These are phyloP conservation scores for Helostoma temminkii DNA, from an alignment of 2,797 vertebrate genomes.

Conservation along the genomic window DNA sequence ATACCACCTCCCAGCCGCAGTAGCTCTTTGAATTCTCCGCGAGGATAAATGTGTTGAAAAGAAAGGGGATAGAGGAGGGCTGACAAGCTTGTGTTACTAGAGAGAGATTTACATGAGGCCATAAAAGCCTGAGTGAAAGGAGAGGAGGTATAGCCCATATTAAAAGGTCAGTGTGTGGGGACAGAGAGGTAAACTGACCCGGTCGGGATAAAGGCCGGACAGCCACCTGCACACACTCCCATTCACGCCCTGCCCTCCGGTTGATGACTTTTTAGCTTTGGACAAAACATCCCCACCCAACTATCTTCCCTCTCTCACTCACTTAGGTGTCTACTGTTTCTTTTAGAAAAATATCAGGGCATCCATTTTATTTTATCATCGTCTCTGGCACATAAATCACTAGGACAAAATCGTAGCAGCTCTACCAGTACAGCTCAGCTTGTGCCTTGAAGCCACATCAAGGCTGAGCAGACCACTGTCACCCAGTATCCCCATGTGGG, in stretches of 20 bases:
- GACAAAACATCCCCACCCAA: constrained; percentile 47
- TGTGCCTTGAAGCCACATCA: constrained; percentile 76
- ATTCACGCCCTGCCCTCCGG: constrained; percentile 75
- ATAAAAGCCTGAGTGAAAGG: constrained; percentile 78
- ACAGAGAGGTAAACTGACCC: constrained; percentile 75
- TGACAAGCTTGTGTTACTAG: constrained; percentile 79
- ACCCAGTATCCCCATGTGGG: constrained; percentile 70
- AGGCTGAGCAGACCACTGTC: constrained; percentile 74
- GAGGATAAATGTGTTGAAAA: constrained; percentile 80
- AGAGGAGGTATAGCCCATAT: constrained; percentile 68
- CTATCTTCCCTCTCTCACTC: constrained; percentile 23
- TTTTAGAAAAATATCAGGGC: constrained; percentile 61
- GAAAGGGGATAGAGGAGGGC: constrained; percentile 65
- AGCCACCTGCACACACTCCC: constrained; percentile 68
- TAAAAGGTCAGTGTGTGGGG: constrained; percentile 66
- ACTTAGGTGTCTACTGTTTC: constrained; percentile 70
- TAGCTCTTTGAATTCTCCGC: constrained; percentile 69
- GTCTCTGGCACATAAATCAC: constrained; percentile 79
- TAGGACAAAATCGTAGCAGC: constrained; percentile 59
- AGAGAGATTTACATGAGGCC: constrained; percentile 79
- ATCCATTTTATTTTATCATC: constrained; percentile 68
- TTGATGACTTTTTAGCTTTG: constrained; percentile 52
- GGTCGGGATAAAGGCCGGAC: constrained; percentile 56
- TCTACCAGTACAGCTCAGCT: constrained; percentile 55
- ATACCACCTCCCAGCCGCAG: constrained; percentile 61